Conservation (phyloP, 2,888 invertebrate species). For the Phaedon cochleariae region DNA sequence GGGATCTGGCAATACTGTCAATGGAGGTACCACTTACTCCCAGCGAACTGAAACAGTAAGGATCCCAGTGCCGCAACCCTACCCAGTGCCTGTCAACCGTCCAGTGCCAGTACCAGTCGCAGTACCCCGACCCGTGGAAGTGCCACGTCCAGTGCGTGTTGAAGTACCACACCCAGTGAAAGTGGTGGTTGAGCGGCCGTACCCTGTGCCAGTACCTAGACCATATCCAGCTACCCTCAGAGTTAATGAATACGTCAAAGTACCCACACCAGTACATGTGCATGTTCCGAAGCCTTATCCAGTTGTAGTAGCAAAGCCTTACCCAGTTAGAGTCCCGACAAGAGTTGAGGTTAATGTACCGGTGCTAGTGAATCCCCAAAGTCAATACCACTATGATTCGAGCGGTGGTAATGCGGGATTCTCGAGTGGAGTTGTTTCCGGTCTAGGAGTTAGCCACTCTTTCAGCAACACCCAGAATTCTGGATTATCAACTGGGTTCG, state of each 20-base stretch:
- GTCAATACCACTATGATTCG: constrained; percentile 38
- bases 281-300: constrained; percentile 54
- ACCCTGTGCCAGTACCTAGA: constrained; percentile 52
- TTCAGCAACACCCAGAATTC: too few relatives aligned
- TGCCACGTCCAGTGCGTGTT: constrained; percentile 52
- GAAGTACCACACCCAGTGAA: constrained; percentile 55
- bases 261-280: constrained; percentile 53
- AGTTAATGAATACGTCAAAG: constrained; percentile 52
- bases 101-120: constrained; percentile 52
- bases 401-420: constrained; percentile 19
- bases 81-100: constrained; percentile 47
- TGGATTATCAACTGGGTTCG: not conserved
- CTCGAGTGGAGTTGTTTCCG: not conserved
- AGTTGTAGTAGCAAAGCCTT: constrained; percentile 52
- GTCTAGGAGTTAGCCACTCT: constrained; percentile 2
- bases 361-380: constrained; percentile 49
- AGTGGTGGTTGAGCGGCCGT: constrained; percentile 50
- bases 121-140: constrained; percentile 52
- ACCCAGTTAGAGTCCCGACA: constrained; percentile 52
- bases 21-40: constrained; percentile 50
- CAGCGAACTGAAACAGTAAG: constrained; percentile 49
- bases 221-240: constrained; percentile 52
- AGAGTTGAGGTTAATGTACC: constrained; percentile 52
- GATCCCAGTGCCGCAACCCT: constrained; percentile 53
- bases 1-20: constrained; percentile 19